Conservation (phyloP, 2,888 invertebrate species). For the Agrochola litura region DNA sequence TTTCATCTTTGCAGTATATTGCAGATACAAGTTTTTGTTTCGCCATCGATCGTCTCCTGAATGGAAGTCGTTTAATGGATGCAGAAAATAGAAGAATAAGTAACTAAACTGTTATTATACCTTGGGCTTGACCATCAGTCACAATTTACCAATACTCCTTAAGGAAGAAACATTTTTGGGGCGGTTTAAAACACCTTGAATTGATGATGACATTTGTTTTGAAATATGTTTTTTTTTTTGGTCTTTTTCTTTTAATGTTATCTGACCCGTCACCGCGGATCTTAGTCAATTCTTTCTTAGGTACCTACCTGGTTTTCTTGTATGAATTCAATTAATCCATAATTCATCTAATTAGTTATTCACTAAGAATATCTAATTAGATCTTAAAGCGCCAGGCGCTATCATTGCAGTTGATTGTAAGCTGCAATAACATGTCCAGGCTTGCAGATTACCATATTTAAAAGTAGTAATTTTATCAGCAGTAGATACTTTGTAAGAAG, state of each 20-base stretch:
- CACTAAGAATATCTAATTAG: not conserved
- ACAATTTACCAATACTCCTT: not conserved
- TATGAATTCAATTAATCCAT: constrained; percentile 2
- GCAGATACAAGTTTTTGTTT: constrained; percentile 72
- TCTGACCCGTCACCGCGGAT: too few species aligned
- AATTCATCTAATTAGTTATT: not conserved
- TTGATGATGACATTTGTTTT: too few species aligned
- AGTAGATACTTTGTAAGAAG: not conserved
- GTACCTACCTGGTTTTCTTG: not conserved
- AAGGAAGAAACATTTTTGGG: too few species aligned
- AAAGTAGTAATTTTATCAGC: constrained; percentile 9
- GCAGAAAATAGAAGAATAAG: constrained; percentile 33
- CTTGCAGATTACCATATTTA: constrained; percentile 4
- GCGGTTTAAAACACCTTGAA: too few species aligned
- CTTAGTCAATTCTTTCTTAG: too few species aligned
- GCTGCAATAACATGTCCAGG: not conserved
- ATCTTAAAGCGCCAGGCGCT: constrained; percentile 9
- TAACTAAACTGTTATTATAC: not conserved
- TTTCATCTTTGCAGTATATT: constrained; percentile 65
- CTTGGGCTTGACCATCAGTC: not conserved
- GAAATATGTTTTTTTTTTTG: too few species aligned
- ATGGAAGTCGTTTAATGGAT: constrained; percentile 65
- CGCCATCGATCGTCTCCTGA: constrained; percentile 68
- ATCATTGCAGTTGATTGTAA: constrained; percentile 9
- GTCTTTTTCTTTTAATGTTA: too few species aligned